Evolutionary conservation across 92 coral and sea anemone genomes (phyloP).

Genomic region (Isaurus tuberculatus): DNA sequence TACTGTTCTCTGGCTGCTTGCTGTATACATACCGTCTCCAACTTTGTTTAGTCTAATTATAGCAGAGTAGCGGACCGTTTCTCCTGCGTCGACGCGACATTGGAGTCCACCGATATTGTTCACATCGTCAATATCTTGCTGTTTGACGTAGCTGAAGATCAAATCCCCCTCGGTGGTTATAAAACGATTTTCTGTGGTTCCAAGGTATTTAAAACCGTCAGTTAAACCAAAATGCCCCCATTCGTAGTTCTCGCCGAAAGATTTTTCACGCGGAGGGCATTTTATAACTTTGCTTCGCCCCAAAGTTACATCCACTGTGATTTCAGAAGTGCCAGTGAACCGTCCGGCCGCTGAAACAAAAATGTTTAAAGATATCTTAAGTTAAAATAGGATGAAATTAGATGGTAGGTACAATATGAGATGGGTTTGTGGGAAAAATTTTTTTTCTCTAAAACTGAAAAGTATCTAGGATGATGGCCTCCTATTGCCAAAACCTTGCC

Average conservation of each 20-base stretch:
- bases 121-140: slow-evolving; percentile 8
- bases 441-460: no score
- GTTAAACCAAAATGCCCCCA: not conserved
- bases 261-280: slow-evolving; percentile 25
- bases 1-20: no score
- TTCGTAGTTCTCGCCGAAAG: not conserved
- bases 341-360: not conserved
- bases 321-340: not conserved
- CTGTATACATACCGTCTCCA: slow-evolving; percentile 25
- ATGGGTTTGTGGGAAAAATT: no score
- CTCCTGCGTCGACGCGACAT: not conserved
- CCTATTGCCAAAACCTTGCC: no score
- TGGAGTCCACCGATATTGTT: slow-evolving; percentile 8
- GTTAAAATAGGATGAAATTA: no score
- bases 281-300: not conserved
- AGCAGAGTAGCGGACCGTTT: not conserved
- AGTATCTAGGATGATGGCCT: no score
- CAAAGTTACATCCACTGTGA: slow-evolving; percentile 4
- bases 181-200: not conserved
- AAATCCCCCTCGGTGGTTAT: slow-evolving; percentile 6
- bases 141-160: slow-evolving; percentile 18
- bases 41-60: not conserved
- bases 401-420: no score
- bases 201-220: not conserved
- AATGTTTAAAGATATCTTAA: not conserved